Conservation (phyloP, 2,888 invertebrate species). For the Chaetoderma sp. region DNA sequence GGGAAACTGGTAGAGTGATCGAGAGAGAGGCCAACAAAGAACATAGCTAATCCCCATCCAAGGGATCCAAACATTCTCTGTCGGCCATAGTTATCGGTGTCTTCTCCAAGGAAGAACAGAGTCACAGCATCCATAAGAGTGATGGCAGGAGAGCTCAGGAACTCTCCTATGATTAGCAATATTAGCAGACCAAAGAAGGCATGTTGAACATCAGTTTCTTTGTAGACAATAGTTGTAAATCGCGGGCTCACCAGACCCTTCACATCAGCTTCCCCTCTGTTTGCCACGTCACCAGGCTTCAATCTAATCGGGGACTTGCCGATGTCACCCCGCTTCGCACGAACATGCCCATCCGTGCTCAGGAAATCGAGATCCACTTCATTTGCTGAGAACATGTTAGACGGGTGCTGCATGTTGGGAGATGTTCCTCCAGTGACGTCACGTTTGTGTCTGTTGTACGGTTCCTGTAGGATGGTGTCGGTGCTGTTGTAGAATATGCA, state of each 20-base stretch:
- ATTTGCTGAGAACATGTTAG: background rate
- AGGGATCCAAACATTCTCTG: conserved; percentile 98
- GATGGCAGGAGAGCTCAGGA: conserved; percentile 95
- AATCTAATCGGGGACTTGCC: conserved; percentile 47
- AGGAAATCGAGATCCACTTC: background rate
- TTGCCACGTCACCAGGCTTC: conserved; percentile 49
- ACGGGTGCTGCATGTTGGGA: background rate
- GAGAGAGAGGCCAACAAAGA: conserved; percentile 86
- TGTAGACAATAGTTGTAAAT: conserved; percentile 93
- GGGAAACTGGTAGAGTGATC: conserved; percentile 98
- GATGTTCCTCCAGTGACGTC: conserved; percentile 4
- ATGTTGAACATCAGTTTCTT: conserved; percentile 88
- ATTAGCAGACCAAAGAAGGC: conserved; percentile 94
- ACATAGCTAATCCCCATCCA: conserved; percentile 99
- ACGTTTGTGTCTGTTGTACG: conserved; percentile 21
- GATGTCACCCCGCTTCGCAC: conserved; percentile 1
- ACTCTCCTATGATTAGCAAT: conserved; percentile 95
- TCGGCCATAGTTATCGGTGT: conserved; percentile 81
- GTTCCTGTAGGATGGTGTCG: conserved; percentile 69
- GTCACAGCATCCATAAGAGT: conserved; percentile 82
- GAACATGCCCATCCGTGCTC: background rate
- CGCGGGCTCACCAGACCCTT: conserved; percentile 76
- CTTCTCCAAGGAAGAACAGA: conserved; percentile 81
- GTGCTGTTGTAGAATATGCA: conserved; percentile 81
- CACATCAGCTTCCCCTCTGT: conserved; percentile 44